These are phyloP conservation scores for Lepidochrysops patricia DNA, from an alignment of 2,888 invertebrate species.

Conservation along the genomic window DNA sequence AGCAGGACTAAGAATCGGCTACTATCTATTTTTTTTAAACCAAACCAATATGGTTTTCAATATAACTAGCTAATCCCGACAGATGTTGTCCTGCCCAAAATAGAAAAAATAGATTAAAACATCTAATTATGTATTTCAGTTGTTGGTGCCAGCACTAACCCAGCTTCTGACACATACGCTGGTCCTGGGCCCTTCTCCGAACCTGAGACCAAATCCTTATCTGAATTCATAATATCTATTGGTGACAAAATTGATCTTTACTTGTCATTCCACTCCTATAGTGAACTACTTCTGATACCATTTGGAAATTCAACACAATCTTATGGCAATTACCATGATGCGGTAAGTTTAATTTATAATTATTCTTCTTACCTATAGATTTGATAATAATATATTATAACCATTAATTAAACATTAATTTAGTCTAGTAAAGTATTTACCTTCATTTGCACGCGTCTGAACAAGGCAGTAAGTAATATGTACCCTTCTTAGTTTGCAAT, in stretches of 20 bases:
- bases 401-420: too few species aligned
- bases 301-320: constrained; percentile 78
- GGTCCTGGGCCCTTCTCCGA: constrained; percentile 83
- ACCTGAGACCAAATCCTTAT: constrained; percentile 72
- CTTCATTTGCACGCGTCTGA: too few species aligned
- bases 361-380: too few species aligned
- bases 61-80: too few species aligned
- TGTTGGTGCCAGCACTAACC: constrained; percentile 69
- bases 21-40: neutral
- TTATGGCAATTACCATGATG: constrained; percentile 73
- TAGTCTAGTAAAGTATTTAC: too few species aligned
- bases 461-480: too few species aligned
- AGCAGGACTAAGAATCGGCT: too few species aligned
- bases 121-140: constrained; percentile 36
- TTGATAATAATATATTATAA: too few species aligned
- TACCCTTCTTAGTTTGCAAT: too few species aligned
- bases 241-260: constrained; percentile 74
- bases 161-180: constrained; percentile 78
- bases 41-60: too few species aligned
- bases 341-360: constrained; percentile 55
- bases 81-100: too few species aligned
- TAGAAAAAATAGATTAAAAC: too few species aligned
- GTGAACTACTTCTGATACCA: constrained; percentile 80
- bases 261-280: constrained; percentile 83
- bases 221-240: constrained; percentile 68